phyloP scores from a whole-genome alignment of 2,888 invertebrate species.

The Chirona hameri region DNA sequence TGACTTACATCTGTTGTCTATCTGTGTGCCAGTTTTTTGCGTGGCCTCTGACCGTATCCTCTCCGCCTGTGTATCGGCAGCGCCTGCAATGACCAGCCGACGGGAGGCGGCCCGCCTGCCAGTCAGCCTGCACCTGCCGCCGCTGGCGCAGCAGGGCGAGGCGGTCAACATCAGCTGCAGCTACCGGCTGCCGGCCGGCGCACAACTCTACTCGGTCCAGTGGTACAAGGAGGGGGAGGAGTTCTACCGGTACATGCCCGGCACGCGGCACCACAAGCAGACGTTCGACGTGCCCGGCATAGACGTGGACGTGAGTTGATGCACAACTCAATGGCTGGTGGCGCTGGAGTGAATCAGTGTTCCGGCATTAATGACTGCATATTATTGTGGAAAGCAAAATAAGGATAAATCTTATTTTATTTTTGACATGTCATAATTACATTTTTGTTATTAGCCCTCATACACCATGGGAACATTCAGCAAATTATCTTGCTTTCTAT shows the following conservation, averaged over 20 bases:
- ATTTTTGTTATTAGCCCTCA: too few relatives aligned
- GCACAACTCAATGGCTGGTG: too few relatives aligned
- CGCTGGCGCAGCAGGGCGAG: conserved; percentile 7
- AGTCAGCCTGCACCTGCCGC: conserved; percentile 1
- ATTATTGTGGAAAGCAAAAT: too few relatives aligned
- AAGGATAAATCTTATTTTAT: too few relatives aligned
- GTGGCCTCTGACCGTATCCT: too few relatives aligned
- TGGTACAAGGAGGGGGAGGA: conserved; percentile 29
- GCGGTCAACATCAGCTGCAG: background rate
- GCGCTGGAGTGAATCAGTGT: too few relatives aligned
- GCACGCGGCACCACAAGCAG: background rate
- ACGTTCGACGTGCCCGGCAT: conserved; percentile 8
- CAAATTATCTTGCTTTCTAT: too few relatives aligned
- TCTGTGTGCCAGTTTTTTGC: background rate
- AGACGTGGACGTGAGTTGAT: conserved; percentile 23
- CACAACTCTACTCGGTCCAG: conserved; percentile 22
- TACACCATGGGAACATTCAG: too few relatives aligned
- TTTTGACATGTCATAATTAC: too few relatives aligned
- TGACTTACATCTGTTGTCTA: background rate
- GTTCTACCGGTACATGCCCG: conserved; percentile 25
- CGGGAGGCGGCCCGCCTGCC: background rate
- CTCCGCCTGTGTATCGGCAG: background rate
- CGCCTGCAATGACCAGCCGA: background rate
- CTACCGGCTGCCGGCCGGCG: background rate
- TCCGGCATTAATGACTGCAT: too few relatives aligned